Base-by-base conservation (phyloP, 2,797 vertebrate species). In the Macrochelys suwanniensis region DNA sequence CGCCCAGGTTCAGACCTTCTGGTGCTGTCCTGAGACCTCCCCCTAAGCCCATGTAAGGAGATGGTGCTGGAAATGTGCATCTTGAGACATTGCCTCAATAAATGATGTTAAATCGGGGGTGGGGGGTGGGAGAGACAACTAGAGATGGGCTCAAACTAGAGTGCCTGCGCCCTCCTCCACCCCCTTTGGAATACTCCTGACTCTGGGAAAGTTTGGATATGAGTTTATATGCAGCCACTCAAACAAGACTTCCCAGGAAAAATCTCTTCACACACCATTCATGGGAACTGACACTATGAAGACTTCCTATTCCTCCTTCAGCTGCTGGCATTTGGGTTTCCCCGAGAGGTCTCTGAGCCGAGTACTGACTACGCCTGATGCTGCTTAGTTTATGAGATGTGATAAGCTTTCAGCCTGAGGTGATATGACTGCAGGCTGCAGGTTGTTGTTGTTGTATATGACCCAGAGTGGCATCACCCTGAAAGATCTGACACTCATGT, bases 1-100 rank as follows among this genome's bases (percentile, higher is more conserved):
- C 99, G 2, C 99, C 99, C 31, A 96, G 99, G 76, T 99, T 99
- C 98, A 98, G 99, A 91, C 99, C 99, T 1, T 95, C 98, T 4
- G 99, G 98, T 80, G 98, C 98, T 95, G 98, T 99, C 88, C 99
- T 98, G 85, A 98, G 99, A 96, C 98, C 98, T 94, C 98, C 99
- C 90, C 98, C 98, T n/a, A 99, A 99, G 83, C 99, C 98, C 1
- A 99, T 99, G 99, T 99, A 98, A 98, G 88, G 88, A 95, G 95
- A 89, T 84, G 88, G 47, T 77, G 85, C 96, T 80, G 93, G 96
- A 95, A 4, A 77, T 16, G 15, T 7, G n/a, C 61, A 23, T 42
- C 23, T n/a, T 15, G 5, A 74, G 59, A 80, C 3, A 16, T 17
- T 23, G 74, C 8, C 4, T 59, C 3, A 96, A 95, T 96, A 95